Percentiles rank a stretch among this genome's conserved stretches.
These are phyloP conservation scores for Ploceus nigricollis DNA, from an alignment of 2,113 vertebrate genomes.

Conservation along the genomic window DNA sequence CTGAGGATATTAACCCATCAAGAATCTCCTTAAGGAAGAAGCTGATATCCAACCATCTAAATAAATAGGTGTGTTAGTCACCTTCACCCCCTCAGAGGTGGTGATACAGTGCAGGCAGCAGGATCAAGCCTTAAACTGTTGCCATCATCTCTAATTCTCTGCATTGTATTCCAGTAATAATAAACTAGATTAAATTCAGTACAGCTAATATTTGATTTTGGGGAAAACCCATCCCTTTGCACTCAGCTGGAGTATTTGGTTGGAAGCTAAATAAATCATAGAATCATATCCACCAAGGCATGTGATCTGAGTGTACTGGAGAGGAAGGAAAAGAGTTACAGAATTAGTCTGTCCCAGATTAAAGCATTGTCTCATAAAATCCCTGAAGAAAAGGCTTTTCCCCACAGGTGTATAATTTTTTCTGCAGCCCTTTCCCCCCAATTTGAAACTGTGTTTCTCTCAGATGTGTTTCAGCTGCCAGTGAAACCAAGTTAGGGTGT, in stretches of 20 bases:
- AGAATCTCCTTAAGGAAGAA: not conserved
- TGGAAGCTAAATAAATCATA: not conserved
- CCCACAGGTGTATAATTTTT: not conserved
- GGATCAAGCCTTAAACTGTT: not conserved
- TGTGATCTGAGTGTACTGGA: not conserved
- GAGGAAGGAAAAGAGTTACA: not conserved
- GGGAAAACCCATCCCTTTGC: not conserved
- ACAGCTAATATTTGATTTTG: not conserved
- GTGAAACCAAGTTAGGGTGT: not conserved
- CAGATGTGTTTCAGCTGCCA: not conserved
- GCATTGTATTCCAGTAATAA: not conserved
- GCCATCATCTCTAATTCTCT: not conserved
- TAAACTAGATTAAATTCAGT: not conserved
- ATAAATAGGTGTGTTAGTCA: not conserved
- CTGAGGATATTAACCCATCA: not conserved
- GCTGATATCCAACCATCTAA: not conserved
- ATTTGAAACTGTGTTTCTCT: not conserved
- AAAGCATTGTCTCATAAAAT: not conserved
- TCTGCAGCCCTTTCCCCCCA: not conserved
- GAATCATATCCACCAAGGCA: not conserved
- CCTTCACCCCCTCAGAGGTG: not conserved
- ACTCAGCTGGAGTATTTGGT: not conserved
- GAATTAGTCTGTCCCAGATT: not conserved
- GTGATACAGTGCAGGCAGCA: not conserved
- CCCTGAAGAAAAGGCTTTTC: not conserved